Conservation (phyloP, 2,888 invertebrate species). For the Phytoseiulus persimilis region DNA sequence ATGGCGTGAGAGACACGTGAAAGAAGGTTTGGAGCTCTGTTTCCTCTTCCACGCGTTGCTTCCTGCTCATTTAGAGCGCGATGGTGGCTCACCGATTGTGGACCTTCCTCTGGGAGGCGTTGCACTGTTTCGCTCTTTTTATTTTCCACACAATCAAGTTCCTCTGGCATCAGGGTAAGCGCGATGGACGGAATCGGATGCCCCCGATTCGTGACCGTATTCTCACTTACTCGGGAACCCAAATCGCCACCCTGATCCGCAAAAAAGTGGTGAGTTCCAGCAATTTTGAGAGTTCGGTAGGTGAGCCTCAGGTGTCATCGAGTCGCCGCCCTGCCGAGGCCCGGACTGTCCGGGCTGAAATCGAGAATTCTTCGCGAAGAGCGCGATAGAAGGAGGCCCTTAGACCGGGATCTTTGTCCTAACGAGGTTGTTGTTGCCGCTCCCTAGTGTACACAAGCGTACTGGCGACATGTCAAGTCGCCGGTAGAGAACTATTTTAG, state of each 20-base stretch:
- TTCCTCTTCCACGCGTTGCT: neutral
- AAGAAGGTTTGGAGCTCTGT: neutral
- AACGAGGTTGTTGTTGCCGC: neutral
- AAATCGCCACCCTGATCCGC: conserved; percentile 13
- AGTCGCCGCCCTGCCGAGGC: too few species aligned
- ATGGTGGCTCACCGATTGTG: neutral
- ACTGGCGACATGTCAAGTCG: neutral
- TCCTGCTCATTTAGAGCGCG: neutral
- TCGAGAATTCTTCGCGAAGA: too few species aligned
- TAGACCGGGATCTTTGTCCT: too few species aligned
- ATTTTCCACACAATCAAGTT: conserved; percentile 26
- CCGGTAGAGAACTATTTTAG: neutral
- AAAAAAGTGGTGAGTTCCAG: conserved; percentile 7
- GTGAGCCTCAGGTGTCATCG: too few species aligned
- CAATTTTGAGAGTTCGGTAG: too few species aligned
- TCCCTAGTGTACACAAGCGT: neutral
- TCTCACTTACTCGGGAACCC: conserved; percentile 17
- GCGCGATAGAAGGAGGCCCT: too few species aligned
- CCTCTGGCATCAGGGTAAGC: conserved; percentile 18
- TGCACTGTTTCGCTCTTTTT: conserved; percentile 11
- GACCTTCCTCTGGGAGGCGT: conserved; percentile 26
- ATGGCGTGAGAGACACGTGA: neutral
- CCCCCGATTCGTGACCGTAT: conserved; percentile 11
- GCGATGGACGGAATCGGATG: neutral
- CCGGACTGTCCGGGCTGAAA: too few species aligned